A percentile compares a stretch with the other conserved stretches of the same genome.
These are phyloP conservation scores for Brachycybe producta DNA, from an alignment of 2,888 invertebrate species.

Conservation along the genomic window DNA sequence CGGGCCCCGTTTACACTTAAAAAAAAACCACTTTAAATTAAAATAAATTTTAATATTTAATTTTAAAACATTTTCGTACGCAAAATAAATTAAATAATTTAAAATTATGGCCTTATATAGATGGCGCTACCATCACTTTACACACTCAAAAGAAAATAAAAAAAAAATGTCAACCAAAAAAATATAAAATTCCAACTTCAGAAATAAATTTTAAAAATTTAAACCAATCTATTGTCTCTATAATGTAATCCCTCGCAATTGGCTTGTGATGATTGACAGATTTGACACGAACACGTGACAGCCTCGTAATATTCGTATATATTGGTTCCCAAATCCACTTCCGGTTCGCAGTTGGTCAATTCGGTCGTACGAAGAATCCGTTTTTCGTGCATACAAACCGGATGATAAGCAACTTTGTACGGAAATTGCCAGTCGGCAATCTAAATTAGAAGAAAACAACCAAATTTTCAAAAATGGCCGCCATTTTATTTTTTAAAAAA, in stretches of 20 bases:
- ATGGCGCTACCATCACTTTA: no score
- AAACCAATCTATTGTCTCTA: no score
- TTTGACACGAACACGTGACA: constrained; percentile 56
- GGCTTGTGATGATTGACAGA: constrained; percentile 53
- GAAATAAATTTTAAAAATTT: no score
- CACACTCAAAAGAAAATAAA: no score
- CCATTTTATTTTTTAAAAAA: background rate
- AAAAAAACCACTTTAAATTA: no score
- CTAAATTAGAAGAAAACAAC: constrained; percentile 37
- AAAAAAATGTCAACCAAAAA: no score
- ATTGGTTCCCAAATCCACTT: constrained; percentile 52
- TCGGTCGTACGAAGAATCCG: constrained; percentile 50
- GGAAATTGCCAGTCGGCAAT: constrained; percentile 80
- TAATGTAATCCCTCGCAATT: constrained; percentile 47
- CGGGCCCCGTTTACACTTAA: no score
- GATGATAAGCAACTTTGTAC: constrained; percentile 70
- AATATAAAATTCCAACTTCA: no score
- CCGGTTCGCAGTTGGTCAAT: constrained; percentile 60
- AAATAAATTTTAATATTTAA: no score
- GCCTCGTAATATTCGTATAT: constrained; percentile 67
- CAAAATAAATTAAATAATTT: no score
- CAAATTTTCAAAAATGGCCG: background rate
- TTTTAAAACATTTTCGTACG: no score
- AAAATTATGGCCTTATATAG: no score
- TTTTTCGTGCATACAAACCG: constrained; percentile 67